Conservation (phyloP, 2,113 vertebrate species). For the Otus sunia region DNA sequence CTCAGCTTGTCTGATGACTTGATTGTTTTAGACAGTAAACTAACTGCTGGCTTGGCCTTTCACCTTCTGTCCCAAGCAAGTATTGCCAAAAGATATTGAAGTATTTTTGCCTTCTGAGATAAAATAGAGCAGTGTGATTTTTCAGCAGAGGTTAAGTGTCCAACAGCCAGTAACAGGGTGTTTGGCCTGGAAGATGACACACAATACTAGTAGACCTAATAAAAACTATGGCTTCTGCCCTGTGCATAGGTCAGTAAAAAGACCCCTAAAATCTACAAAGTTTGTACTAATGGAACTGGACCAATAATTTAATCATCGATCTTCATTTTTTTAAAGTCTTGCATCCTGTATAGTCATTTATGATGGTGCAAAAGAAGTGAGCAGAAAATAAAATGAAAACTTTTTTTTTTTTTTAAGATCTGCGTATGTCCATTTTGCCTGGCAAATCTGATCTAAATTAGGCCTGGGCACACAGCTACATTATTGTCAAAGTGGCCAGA, state of each 20-base stretch:
- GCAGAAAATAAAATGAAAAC: background rate
- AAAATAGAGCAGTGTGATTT: conserved; percentile 24
- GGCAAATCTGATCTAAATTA: background rate
- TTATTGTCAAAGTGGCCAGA: background rate
- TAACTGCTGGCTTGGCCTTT: conserved; percentile 36
- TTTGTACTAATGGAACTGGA: background rate
- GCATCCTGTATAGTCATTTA: background rate
- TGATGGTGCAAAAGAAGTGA: background rate
- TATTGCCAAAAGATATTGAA: conserved; percentile 54
- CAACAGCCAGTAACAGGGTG: background rate
- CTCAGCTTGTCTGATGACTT: conserved; percentile 15
- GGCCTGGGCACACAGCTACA: background rate
- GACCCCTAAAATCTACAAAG: background rate
- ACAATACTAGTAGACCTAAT: background rate
- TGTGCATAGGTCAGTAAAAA: background rate
- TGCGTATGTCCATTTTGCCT: background rate
- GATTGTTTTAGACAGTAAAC: conserved; percentile 51
- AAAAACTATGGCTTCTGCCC: background rate
- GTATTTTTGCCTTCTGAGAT: conserved; percentile 29
- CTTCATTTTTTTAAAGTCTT: background rate
- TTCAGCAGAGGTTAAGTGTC: conserved; percentile 7
- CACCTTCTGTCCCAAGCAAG: conserved; percentile 22
- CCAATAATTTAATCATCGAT: background rate
- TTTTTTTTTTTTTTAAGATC: background rate
- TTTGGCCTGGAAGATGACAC: background rate